Evolutionary conservation across 2,113 vertebrate species (phyloP).

Genomic region (Ceuthmochares aereus): DNA sequence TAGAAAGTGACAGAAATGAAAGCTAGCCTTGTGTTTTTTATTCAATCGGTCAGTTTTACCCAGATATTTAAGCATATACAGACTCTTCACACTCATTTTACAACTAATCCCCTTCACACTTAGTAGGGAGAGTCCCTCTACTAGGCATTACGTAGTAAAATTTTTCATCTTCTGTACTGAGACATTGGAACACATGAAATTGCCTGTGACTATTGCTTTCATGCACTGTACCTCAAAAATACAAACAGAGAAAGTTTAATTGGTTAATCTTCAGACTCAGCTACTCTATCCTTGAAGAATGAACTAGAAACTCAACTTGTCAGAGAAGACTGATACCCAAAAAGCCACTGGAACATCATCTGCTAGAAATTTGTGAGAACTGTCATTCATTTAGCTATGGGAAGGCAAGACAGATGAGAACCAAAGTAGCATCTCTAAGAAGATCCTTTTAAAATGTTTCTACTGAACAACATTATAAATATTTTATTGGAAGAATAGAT

Average conservation of each 20-base stretch:
- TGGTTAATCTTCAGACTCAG: not conserved
- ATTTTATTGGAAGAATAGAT: conserved; percentile 19
- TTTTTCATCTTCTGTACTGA: not conserved
- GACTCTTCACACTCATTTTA: not conserved
- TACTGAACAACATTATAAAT: not conserved
- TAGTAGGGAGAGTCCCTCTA: not conserved
- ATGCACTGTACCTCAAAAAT: not conserved
- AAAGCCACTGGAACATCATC: not conserved
- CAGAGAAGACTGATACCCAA: not conserved
- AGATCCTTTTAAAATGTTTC: not conserved
- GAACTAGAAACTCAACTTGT: not conserved
- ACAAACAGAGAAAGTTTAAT: not conserved
- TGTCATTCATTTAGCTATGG: not conserved
- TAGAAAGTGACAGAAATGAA: not conserved
- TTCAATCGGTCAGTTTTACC: not conserved
- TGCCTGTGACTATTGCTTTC: not conserved
- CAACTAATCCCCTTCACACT: not conserved
- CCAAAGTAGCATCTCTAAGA: not conserved
- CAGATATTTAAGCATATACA: not conserved
- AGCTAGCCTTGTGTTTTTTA: not conserved
- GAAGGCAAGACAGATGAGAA: not conserved
- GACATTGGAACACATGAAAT: not conserved
- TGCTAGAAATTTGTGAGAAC: not conserved
- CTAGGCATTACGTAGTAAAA: not conserved
- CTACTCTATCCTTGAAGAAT: not conserved